Evolutionary conservation across 2,797 vertebrate genomes (phyloP).

Genomic region (Arrhamphus sclerolepis): DNA sequence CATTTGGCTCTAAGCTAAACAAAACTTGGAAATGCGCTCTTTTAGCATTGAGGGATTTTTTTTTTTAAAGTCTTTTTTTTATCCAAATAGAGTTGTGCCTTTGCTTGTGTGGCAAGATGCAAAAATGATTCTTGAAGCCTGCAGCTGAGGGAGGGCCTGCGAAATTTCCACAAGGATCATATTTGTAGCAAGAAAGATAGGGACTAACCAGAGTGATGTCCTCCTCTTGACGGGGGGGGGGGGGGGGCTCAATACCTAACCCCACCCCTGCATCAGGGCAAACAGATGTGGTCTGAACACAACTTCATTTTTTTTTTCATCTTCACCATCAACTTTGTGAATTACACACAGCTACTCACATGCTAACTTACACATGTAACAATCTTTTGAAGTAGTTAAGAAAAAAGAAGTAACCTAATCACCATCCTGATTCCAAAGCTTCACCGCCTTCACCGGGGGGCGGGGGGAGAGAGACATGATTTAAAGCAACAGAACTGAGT

Average conservation of each 20-base stretch:
- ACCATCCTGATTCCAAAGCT: conserved; percentile 42
- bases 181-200: conserved; percentile 7
- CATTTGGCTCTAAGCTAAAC: conserved; percentile 59
- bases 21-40: conserved; percentile 39
- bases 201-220: conserved; percentile 29
- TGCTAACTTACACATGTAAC: conserved; percentile 23
- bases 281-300: conserved; percentile 45
- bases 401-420: conserved; percentile 27
- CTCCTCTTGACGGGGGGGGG: conserved; percentile 16
- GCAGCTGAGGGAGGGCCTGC: conserved; percentile 2
- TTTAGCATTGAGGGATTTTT: conserved; percentile 30
- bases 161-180: conserved; percentile 27
- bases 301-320: conserved; percentile 10
- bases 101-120: conserved; percentile 32
- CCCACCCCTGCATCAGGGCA: conserved; percentile 16
- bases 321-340: conserved; percentile 21
- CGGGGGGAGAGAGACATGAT: too few species aligned
- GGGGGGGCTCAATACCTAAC: too few species aligned
- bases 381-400: conserved; percentile 30
- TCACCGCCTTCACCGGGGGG: conserved; percentile 7
- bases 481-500: conserved; percentile 48
- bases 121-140: conserved; percentile 24
- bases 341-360: conserved; percentile 46
- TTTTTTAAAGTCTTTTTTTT: background rate
- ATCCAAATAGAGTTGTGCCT: conserved; percentile 32